Conservation (phyloP, 2,113 vertebrate genomes). For the Ictalurus furcatus region DNA sequence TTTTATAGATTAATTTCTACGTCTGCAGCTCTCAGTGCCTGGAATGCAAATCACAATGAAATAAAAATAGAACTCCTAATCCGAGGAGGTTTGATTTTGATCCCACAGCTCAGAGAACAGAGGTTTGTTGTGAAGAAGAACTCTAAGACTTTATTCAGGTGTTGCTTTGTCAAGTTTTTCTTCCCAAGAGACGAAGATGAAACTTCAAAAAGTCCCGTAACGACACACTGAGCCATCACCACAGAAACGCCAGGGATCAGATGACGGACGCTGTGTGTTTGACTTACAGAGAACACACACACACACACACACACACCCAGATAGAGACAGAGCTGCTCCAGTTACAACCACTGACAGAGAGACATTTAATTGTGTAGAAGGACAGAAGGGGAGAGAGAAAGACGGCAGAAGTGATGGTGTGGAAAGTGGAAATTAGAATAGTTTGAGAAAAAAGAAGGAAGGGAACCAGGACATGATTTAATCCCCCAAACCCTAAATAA, state of each 20-base stretch:
- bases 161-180: constrained; percentile 3
- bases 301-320: background rate
- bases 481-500: background rate
- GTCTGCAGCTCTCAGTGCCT: constrained; percentile 3
- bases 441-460: background rate
- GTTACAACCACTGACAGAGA: background rate
- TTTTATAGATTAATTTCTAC: background rate
- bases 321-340: background rate
- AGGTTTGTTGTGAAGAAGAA: background rate
- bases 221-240: constrained; percentile 28
- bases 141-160: background rate
- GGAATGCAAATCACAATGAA: constrained; percentile 14
- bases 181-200: constrained; percentile 31
- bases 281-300: background rate
- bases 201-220: constrained; percentile 41
- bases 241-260: constrained; percentile 32
- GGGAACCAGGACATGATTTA: background rate
- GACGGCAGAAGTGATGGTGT: background rate
- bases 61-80: background rate
- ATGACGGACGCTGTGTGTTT: constrained; percentile 13
- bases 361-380: background rate
- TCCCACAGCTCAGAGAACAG: background rate
- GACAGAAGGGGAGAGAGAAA: background rate
- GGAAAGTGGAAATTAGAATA: background rate
- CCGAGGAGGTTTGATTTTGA: background rate